Base-by-base conservation (phyloP, 1,140 invertebrate genomes). In the Theocolax elegans region DNA sequence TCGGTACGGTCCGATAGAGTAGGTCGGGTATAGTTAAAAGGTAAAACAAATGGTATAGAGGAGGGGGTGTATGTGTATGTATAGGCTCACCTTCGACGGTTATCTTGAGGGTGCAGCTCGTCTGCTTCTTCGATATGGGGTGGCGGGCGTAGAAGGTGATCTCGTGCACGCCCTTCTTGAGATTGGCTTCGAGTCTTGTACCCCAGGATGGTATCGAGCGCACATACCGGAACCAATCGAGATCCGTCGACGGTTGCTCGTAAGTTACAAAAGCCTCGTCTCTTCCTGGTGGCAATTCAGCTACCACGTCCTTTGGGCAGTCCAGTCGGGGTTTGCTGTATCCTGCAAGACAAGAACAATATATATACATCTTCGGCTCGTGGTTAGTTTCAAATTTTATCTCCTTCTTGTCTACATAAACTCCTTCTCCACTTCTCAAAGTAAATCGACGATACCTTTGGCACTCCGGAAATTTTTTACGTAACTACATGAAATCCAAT, bases 211-310 rank as follows among this genome's bases (percentile, higher is more conserved):
- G 85, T 63, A 82, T 83, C 49, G 85, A 86, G 54, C 76, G 77
- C 54, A 87, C 85, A 72, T 87, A 84, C 27, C 85, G 82, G 73
- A 85, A 85, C 84, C 83, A 87, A 78, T 87, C 85, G 29, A 87
- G 81, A 77, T 86, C 85, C 35, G 85, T 85, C 21, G 79, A 81
- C 17, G 85, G 85, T 64, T 85, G 85, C 75, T 84, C 80, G 68
- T 86, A 85, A 42, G 80, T 83, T 67, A 87, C 83, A 72, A 86
- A 85, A 23, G 81, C 82, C 54, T 85, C 83, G 64, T 83, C 79
- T 44, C 77, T 72, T 13, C 79, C 80, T 3, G 83, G 82, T 19
- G 83, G 76, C 46, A 86, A 53, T 60, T 87, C 83, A 3, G 82
- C 80, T 21, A 80, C 66, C 13, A 85, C 78, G 48, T 86, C 83